phyloP scores from a whole-genome alignment of 2,113 vertebrate genomes.

The Pangasianodon gigas region DNA sequence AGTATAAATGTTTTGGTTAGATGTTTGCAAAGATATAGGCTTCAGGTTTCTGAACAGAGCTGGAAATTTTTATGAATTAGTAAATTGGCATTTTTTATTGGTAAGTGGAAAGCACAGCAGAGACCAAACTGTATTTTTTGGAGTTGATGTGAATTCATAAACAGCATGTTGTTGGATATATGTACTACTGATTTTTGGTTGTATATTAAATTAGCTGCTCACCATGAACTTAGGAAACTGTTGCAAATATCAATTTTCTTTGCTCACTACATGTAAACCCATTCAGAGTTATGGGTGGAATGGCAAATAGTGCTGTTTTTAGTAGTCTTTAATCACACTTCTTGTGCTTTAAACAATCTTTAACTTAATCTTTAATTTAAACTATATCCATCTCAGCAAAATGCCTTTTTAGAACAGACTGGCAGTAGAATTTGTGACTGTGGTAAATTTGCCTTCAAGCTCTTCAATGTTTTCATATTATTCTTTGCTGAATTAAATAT shows the following conservation, averaged over 20 bases:
- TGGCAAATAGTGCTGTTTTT: background rate
- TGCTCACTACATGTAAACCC: background rate
- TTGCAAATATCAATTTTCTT: background rate
- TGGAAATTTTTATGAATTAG: background rate
- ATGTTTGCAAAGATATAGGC: background rate
- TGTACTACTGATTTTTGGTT: background rate
- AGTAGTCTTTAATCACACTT: background rate
- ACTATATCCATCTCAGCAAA: background rate
- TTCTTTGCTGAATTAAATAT: background rate
- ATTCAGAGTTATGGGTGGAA: background rate
- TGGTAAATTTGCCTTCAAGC: background rate
- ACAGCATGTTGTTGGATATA: background rate
- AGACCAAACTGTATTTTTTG: background rate
- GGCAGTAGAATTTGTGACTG: background rate
- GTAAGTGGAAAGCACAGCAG: background rate
- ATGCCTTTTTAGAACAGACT: background rate
- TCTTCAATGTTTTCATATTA: background rate
- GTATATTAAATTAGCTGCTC: background rate
- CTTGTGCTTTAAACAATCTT: background rate
- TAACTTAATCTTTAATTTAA: too few relatives aligned
- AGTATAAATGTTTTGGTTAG: background rate
- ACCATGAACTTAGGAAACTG: background rate
- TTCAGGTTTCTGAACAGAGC: background rate
- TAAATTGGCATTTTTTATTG: background rate
- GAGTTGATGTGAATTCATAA: background rate